Evolutionary conservation across 2,797 vertebrate species (phyloP), one percentile per base, ranked within the genome.

Genomic region (Falco concolor): DNA sequence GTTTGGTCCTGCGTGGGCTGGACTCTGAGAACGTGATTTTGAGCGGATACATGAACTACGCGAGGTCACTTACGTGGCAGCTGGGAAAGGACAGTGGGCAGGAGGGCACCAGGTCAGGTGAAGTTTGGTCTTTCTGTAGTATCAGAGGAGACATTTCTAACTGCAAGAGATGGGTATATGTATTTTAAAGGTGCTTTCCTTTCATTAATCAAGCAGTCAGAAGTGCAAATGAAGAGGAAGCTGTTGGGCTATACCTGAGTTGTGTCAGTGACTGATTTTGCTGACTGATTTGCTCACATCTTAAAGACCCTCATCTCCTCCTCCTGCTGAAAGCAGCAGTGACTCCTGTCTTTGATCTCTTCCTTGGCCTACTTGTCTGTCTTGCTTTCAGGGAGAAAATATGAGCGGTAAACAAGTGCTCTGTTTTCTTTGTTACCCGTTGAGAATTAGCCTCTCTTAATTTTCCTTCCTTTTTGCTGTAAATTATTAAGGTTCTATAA

Each of bases 31-130:
- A 42, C 0, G 0, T 9, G n/a, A 15, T 19, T 88, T 42, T 32
- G 56, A 24, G 52, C 0, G 0, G 50, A 27, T 12, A 9, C 8
- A 2, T 16, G 20, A 67, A 19, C 8, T 14, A 4, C 36, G 5
- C 0, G 5, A 34, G 28, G 69, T 21, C 56, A 6, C 38, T n/a
- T 21, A 2, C 17, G 21, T 0, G 0, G 38, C 49, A 34, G 45
- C 5, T 28, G 77, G 77, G 57, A 78, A 78, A 32, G 65, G 78
- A 1, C 0, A 2, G 54, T 6, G n/a, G 76, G 6, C 2, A 10
- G 59, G 56, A 67, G 24, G 52, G 56, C 22, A 81, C 15, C 17
- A 9, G 28, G 27, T 42, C 50, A 32, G 36, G 38, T 1, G 40
- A 20, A 14, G 13, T 23, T 34, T 63, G 40, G 36, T 28, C 28